These are phyloP conservation scores for Mellivora capensis DNA, from an alignment of 2,113 vertebrate species.

Conservation along the genomic window DNA sequence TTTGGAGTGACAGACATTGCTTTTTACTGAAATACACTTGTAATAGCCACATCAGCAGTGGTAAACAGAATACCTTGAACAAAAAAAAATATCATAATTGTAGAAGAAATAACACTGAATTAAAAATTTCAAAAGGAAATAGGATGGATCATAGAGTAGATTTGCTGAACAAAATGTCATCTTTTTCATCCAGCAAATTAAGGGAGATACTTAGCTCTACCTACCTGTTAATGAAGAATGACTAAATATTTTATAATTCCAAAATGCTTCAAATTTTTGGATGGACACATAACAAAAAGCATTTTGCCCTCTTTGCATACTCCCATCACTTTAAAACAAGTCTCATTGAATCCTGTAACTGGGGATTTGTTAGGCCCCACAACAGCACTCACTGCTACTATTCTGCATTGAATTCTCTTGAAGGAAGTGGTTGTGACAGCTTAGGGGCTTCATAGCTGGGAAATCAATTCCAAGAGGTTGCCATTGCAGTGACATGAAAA, in stretches of 20 bases:
- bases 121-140: not conserved
- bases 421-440: slow-evolving; percentile 36
- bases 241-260: not conserved
- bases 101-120: not conserved
- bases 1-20: not conserved
- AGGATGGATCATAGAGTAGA: not conserved
- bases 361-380: not conserved
- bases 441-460: not conserved
- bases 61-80: not conserved
- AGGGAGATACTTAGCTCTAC: not conserved
- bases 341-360: not conserved
- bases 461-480: slow-evolving; percentile 47
- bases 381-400: not conserved
- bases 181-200: not conserved
- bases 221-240: not conserved
- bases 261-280: not conserved
- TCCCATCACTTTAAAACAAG: not conserved
- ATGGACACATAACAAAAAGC: not conserved
- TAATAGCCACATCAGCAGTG: not conserved
- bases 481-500: not conserved
- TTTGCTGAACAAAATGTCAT: not conserved
- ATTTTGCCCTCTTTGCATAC: not conserved
- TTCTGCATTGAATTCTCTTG: slow-evolving; percentile 2
- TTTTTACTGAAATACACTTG: not conserved
- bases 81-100: not conserved